These are phyloP conservation scores for Perognathus longimembris DNA, from an alignment of 2,113 vertebrate species.

Conservation along the genomic window DNA sequence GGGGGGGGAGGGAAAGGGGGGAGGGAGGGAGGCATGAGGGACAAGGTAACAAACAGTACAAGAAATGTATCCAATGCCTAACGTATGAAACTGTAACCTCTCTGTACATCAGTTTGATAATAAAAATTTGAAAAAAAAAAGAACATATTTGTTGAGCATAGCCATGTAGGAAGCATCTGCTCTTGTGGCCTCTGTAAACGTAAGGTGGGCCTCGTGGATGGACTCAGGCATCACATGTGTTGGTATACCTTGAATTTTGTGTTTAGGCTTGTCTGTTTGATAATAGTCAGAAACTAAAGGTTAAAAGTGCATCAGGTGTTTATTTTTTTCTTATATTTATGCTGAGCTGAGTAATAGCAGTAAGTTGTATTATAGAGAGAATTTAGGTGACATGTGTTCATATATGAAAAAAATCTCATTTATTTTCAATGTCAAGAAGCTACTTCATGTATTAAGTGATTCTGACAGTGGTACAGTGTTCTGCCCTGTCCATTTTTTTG, in stretches of 20 bases:
- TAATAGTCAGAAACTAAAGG: neutral
- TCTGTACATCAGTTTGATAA: too few species aligned
- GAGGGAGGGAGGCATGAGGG: too few species aligned
- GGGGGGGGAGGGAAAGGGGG: too few species aligned
- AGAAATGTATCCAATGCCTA: too few species aligned
- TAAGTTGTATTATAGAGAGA: neutral
- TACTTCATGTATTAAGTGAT: neutral
- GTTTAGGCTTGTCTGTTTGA: neutral
- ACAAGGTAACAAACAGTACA: too few species aligned
- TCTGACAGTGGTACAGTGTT: neutral
- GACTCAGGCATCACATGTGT: neutral
- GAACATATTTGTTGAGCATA: neutral
- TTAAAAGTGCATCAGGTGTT: neutral
- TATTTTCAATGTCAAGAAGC: slow-evolving; percentile 9
- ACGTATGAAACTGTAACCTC: too few species aligned
- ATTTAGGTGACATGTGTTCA: neutral
- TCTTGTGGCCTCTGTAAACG: neutral
- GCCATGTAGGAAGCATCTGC: neutral
- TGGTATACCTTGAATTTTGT: neutral
- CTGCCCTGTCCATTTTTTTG: slow-evolving; percentile 8
- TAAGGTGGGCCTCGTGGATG: neutral
- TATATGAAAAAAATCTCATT: neutral
- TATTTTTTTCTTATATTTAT: neutral
- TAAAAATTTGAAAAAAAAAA: too few species aligned
- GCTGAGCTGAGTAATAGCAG: neutral